These are phyloP conservation scores for Heteractis magnifica DNA, from an alignment of 92 coral and sea anemone species.

Conservation along the genomic window DNA sequence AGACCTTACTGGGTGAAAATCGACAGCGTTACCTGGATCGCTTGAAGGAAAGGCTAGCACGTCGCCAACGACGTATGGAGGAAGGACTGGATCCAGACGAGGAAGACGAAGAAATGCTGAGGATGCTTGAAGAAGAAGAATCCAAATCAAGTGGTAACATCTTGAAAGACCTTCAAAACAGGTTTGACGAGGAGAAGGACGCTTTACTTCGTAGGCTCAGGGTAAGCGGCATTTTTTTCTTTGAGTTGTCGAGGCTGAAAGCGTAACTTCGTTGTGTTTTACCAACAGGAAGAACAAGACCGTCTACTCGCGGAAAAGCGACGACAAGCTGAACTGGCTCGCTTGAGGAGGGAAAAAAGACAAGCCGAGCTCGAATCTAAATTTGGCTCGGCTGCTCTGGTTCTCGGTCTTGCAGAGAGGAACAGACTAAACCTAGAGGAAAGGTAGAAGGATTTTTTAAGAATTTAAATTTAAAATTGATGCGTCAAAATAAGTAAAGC, in stretches of 20 bases:
- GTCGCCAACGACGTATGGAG: conserved; percentile 67
- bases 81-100: conserved; percentile 92
- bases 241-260: not conserved
- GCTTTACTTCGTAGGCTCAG: conserved; percentile 80
- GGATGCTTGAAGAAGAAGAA: conserved; percentile 75
- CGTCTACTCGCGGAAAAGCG: conserved; percentile 67
- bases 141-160: conserved; percentile 83
- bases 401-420: conserved; percentile 89
- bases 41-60: conserved; percentile 72
- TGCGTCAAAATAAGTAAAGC: too few species aligned
- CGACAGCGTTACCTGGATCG: conserved; percentile 86
- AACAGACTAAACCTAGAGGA: conserved; percentile 81
- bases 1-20: conserved; percentile 90
- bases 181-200: conserved; percentile 93
- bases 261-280: not conserved
- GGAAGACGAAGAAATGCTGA: conserved; percentile 77
- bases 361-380: conserved; percentile 80
- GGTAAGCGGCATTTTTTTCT: conserved; percentile 38
- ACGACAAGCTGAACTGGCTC: conserved; percentile 81
- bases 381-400: conserved; percentile 87
- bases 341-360: conserved; percentile 82
- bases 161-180: conserved; percentile 87
- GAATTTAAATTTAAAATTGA: too few species aligned
- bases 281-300: conserved; percentile 74
- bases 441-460: conserved; percentile 42